These are phyloP conservation scores for Anhinga anhinga DNA, from an alignment of 2,113 vertebrate species.

Conservation along the genomic window DNA sequence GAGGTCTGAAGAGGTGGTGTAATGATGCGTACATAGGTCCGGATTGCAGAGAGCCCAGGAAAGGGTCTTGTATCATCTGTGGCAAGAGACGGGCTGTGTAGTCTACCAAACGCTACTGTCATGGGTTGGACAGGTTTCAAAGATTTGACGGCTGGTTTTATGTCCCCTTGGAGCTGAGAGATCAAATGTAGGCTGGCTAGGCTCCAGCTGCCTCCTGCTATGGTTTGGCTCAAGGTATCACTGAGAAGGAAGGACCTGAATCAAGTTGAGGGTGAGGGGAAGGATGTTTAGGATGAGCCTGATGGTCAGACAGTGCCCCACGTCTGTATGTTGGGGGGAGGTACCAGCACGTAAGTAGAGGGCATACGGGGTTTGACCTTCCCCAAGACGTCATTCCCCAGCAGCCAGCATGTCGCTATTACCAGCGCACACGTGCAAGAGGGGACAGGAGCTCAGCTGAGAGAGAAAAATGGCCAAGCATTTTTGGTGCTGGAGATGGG, in stretches of 20 bases:
- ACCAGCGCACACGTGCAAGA: not conserved
- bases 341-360: not conserved
- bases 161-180: not conserved
- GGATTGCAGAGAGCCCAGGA: not conserved
- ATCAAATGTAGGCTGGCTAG: not conserved
- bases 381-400: fast-evolving
- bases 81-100: not conserved
- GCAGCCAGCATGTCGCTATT: fast-evolving
- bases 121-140: not conserved
- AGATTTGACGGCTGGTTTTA: not conserved
- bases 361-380: not conserved
- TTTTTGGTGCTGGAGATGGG: not conserved
- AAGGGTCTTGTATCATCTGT: not conserved
- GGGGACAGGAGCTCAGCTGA: too few species aligned
- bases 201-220: not conserved
- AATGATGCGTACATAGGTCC: not conserved
- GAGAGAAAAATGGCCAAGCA: not conserved
- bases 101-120: not conserved
- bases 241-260: not conserved
- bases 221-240: not conserved
- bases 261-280: not conserved
- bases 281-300: not conserved
- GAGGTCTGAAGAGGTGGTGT: not conserved
- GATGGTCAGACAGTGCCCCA: not conserved
- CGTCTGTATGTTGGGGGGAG: fast-evolving